Conservation (phyloP, 2,113 vertebrate species). For the Antechinus stuartii region DNA sequence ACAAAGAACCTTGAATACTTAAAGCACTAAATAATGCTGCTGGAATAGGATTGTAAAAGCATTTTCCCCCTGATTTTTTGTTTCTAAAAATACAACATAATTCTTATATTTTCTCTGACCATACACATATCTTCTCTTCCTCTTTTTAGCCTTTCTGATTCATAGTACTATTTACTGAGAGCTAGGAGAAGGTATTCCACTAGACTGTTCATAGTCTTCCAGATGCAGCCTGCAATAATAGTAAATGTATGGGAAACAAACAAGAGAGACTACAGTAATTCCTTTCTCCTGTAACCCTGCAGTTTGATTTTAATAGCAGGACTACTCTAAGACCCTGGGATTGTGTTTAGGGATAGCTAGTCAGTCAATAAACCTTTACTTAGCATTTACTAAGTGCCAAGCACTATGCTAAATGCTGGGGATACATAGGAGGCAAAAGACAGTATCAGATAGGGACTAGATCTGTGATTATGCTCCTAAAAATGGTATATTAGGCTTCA, state of each 20-base stretch:
- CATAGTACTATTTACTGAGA: neutral
- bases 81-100: neutral
- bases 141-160: neutral
- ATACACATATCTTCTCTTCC: neutral
- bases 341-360: neutral
- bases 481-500: neutral
- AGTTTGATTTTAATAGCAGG: neutral
- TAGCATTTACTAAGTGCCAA: neutral
- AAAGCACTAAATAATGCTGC: neutral
- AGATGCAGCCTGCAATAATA: neutral
- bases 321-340: neutral
- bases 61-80: neutral
- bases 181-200: neutral
- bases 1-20: neutral
- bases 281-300: neutral
- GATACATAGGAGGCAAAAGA: neutral
- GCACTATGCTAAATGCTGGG: neutral
- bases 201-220: neutral
- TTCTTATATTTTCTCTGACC: neutral
- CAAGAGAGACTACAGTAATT: neutral
- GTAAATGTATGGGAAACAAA: neutral
- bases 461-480: neutral
- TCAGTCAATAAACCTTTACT: neutral
- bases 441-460: neutral
- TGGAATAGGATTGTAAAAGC: neutral